Base-by-base conservation (phyloP, 1,140 invertebrate species). In the Pantala flavescens region DNA sequence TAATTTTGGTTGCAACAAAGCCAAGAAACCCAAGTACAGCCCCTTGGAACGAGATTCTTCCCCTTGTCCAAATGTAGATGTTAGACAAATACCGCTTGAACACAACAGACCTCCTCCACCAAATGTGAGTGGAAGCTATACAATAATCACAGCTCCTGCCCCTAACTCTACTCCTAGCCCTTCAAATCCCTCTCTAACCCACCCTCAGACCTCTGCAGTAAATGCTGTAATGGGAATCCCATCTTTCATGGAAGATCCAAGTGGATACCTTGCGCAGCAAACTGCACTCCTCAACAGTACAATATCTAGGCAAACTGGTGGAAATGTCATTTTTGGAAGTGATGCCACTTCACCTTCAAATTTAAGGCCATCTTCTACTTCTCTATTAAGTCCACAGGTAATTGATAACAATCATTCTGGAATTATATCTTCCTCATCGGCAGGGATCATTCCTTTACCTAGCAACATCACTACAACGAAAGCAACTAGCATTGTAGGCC, bases 201-300 rank as follows among this genome's bases (percentile, higher is more conserved):
- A 63, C 14, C 12, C 49, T 14, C 49, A 63, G 14, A 19, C 49
- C 14, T 19, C 74, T 82, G 75, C 49, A 76, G 42, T 0, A 43
- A 70, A 75, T 28, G 23, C 75, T 19, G 71, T 55, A 16, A 55
- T 23, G 42, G 55, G 82, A n/a, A 84, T 84, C 75, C 90, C 89
- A 0, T 91, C 90, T 49, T 95, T 95, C 79, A 89, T 95, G 84
- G 93, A 96, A 77, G 93, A 96, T 82, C 93, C 93, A 0, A 94
- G 90, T 80, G 93, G 91, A 7, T 96, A 95, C 83, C 82, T 96
- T 74, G 91, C 92, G 7, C 93, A 94, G 79, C 93, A 94, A 80
- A 94, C 93, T 0, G 91, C 91, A 28, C 79, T 94, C 75, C 79
- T 95, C 28, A 93, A 95, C 77, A 93, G 88, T 79, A 93, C 92